Percentiles rank a stretch among this genome's conserved stretches.
Evolutionary conservation across 2,888 invertebrate genomes (phyloP).

Genomic region (Drosophila mercatorum): DNA sequence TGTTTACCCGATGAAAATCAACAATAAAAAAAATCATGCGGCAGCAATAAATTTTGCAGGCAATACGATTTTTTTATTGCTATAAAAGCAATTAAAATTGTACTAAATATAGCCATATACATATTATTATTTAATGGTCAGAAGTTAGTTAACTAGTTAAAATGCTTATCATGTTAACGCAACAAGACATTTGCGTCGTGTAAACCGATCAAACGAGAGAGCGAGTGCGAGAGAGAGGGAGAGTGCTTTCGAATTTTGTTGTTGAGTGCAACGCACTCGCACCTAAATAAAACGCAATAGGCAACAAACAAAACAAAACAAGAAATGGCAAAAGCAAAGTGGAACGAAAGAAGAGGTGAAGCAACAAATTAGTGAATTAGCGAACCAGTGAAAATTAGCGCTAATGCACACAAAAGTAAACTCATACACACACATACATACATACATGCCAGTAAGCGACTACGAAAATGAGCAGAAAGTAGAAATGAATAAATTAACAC

Average conservation of each 20-base stretch:
- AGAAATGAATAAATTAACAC: slow-evolving; percentile 70
- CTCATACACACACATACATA: slow-evolving; percentile 8
- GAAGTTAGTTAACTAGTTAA: neutral
- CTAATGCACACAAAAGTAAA: slow-evolving; percentile 27
- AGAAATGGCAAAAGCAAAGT: slow-evolving; percentile 23
- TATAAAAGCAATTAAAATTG: neutral
- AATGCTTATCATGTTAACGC: neutral
- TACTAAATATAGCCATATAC: neutral
- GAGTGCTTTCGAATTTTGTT: slow-evolving; percentile 11
- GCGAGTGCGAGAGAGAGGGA: neutral
- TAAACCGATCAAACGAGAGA: slow-evolving; percentile 31
- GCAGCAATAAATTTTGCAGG: slow-evolving; percentile 25
- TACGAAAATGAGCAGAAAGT: slow-evolving; percentile 53
- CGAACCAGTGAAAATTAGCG: slow-evolving; percentile 49
- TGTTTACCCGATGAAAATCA: slow-evolving; percentile 31
- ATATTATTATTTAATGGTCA: neutral
- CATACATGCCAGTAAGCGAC: slow-evolving; percentile 34
- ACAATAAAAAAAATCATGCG: slow-evolving; percentile 28
- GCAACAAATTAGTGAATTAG: slow-evolving; percentile 70
- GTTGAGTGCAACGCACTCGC: slow-evolving; percentile 46
- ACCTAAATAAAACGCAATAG: slow-evolving; percentile 28
- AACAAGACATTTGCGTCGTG: neutral
- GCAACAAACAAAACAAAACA: slow-evolving; percentile 32
- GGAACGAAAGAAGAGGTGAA: slow-evolving; percentile 35
- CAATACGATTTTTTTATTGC: slow-evolving; percentile 17